A percentile compares a stretch with the other conserved stretches of the same genome.
Evolutionary conservation across 2,113 vertebrate genomes (phyloP).

Genomic region (Trematomus loennbergii): DNA sequence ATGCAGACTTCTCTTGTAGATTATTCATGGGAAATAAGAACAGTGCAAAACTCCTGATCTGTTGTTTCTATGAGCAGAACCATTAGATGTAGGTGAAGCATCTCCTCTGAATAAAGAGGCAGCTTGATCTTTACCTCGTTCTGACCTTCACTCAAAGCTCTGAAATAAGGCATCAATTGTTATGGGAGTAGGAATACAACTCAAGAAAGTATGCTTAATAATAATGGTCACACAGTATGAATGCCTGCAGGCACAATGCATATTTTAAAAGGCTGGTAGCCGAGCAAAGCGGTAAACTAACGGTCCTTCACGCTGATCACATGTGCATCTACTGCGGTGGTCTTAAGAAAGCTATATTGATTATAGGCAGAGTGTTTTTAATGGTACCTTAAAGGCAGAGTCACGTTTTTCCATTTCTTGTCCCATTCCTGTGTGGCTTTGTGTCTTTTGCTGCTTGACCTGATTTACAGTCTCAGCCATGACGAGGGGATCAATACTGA

Average conservation of each 20-base stretch:
- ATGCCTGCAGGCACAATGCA: not conserved
- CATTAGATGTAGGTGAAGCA: not conserved
- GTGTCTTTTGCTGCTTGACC: conserved; percentile 23
- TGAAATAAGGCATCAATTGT: not conserved
- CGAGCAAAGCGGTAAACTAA: not conserved
- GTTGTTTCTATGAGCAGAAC: conserved; percentile 2
- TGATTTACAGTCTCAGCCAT: conserved; percentile 26
- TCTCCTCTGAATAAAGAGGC: not conserved
- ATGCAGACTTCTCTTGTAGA: too few species aligned
- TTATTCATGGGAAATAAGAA: too few species aligned
- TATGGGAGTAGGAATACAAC: not conserved
- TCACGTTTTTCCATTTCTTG: conserved; percentile 7
- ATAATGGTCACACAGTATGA: not conserved
- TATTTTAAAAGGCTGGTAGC: not conserved
- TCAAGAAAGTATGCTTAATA: not conserved
- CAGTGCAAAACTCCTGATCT: too few species aligned
- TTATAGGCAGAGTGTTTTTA: conserved; percentile 22
- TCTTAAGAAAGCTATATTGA: conserved; percentile 18
- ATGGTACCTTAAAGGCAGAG: conserved; percentile 9
- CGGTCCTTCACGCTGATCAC: conserved; percentile 12
- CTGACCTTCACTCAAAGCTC: not conserved
- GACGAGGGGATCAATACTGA: conserved; percentile 52
- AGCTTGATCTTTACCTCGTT: not conserved
- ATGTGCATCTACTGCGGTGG: not conserved
- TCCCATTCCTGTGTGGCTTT: conserved; percentile 1